Evolutionary conservation across 2,797 vertebrate species (phyloP).

Genomic region (Hyperoplus lanceolatus): DNA sequence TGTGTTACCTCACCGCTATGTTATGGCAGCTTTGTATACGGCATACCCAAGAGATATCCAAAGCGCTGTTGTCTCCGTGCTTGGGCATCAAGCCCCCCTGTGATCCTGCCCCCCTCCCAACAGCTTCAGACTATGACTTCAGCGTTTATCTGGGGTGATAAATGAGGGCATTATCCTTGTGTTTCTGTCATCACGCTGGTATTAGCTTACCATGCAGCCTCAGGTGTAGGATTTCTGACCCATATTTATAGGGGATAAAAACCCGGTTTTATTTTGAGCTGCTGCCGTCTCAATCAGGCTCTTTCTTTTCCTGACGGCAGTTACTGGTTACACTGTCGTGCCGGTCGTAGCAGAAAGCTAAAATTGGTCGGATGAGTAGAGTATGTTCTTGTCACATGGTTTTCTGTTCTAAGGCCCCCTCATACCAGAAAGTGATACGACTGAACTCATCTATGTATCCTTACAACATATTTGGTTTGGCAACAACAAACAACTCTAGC

Average conservation of each 20-base stretch:
- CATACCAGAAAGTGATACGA: neutral
- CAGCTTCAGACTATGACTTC: conserved; percentile 61
- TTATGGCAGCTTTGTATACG: conserved; percentile 64
- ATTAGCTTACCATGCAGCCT: conserved; percentile 51
- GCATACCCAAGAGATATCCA: conserved; percentile 48
- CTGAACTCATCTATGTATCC: neutral
- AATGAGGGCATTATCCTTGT: conserved; percentile 64
- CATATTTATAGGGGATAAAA: conserved; percentile 72
- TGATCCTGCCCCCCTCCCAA: conserved; percentile 24
- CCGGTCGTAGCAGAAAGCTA: conserved; percentile 76
- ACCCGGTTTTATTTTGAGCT: conserved; percentile 66
- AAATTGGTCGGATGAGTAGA: conserved; percentile 71
- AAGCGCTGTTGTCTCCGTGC: conserved; percentile 51
- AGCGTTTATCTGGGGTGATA: conserved; percentile 62
- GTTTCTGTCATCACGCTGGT: conserved; percentile 57
- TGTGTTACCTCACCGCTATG: conserved; percentile 66
- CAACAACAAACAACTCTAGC: neutral
- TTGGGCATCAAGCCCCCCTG: conserved; percentile 11
- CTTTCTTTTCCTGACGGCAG: conserved; percentile 37
- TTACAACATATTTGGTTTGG: neutral
- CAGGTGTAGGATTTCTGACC: conserved; percentile 70
- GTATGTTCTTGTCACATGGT: conserved; percentile 70
- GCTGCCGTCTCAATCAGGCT: conserved; percentile 38
- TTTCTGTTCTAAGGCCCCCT: conserved; percentile 20
- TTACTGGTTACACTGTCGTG: conserved; percentile 72